Evolutionary conservation across 2,888 invertebrate genomes (phyloP).

Genomic region (Synergus itoensis): DNA sequence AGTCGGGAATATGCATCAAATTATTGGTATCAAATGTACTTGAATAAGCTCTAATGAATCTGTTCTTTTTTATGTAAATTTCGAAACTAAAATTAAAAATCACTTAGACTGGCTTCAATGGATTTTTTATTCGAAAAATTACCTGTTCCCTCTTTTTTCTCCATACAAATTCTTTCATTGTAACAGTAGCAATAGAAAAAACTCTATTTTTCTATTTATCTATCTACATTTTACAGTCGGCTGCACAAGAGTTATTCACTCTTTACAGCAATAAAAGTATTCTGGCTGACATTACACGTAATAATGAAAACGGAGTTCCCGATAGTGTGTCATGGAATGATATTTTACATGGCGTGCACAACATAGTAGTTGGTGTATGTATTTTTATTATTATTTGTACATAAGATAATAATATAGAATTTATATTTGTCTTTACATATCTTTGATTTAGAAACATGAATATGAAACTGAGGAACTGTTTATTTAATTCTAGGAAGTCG

Average conservation of each 20-base stretch:
- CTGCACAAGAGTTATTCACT: background rate
- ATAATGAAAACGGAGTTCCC: background rate
- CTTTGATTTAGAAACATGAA: constrained; percentile 23
- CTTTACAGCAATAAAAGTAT: background rate
- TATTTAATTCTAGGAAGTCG: constrained; percentile 52
- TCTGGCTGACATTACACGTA: constrained; percentile 8
- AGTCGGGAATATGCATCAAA: no score
- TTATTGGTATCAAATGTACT: no score
- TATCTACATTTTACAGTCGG: background rate
- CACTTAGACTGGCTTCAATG: no score
- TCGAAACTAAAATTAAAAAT: no score
- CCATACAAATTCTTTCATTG: background rate
- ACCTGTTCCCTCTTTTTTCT: background rate
- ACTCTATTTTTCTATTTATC: background rate
- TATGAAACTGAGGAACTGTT: no score
- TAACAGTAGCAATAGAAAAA: background rate
- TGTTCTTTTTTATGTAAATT: no score
- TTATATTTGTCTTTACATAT: constrained; percentile 44
- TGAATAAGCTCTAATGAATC: no score
- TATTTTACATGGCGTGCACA: constrained; percentile 59
- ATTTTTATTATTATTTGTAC: constrained; percentile 26
- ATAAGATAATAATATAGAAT: background rate
- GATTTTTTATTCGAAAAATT: background rate
- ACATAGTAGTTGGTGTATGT: constrained; percentile 60
- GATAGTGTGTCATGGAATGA: constrained; percentile 58